These are phyloP conservation scores for Cydia strobilella DNA, from an alignment of 1,140 invertebrate species.

Conservation along the genomic window DNA sequence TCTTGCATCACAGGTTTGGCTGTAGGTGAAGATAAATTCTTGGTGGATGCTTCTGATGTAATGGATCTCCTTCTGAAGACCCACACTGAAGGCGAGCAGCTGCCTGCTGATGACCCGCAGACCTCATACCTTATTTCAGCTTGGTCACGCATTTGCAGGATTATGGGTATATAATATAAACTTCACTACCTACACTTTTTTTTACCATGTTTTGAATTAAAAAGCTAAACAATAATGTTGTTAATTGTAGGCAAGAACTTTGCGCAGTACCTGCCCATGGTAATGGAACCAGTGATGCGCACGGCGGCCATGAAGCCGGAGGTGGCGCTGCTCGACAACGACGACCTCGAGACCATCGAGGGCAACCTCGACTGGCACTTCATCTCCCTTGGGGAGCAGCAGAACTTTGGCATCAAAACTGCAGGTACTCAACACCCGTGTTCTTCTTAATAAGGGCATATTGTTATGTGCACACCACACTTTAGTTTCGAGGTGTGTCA, in stretches of 20 bases:
- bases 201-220: background rate
- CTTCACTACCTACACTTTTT: background rate
- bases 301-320: conserved; percentile 98
- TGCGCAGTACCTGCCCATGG: conserved; percentile 97
- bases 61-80: conserved; percentile 98
- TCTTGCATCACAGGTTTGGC: conserved; percentile 84
- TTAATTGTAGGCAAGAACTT: conserved; percentile 89
- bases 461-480: conserved; percentile 24
- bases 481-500: conserved; percentile 17
- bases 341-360: conserved; percentile 92
- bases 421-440: conserved; percentile 80
- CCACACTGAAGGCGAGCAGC: conserved; percentile 89
- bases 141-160: conserved; percentile 99
- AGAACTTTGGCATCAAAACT: conserved; percentile 95
- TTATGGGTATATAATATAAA: conserved; percentile 87
- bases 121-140: conserved; percentile 99
- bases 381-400: conserved; percentile 97
- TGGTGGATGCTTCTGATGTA: conserved; percentile 95
- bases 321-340: conserved; percentile 97
- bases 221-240: background rate
- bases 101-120: conserved; percentile 98
- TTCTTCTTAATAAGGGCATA: background rate
- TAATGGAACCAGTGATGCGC: conserved; percentile 98
- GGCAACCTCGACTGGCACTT: conserved; percentile 98
- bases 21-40: conserved; percentile 97